Evolutionary conservation across 2,797 vertebrate species (phyloP), one percentile per base, ranked within the genome.

Genomic region (Clarias platycephalus): DNA sequence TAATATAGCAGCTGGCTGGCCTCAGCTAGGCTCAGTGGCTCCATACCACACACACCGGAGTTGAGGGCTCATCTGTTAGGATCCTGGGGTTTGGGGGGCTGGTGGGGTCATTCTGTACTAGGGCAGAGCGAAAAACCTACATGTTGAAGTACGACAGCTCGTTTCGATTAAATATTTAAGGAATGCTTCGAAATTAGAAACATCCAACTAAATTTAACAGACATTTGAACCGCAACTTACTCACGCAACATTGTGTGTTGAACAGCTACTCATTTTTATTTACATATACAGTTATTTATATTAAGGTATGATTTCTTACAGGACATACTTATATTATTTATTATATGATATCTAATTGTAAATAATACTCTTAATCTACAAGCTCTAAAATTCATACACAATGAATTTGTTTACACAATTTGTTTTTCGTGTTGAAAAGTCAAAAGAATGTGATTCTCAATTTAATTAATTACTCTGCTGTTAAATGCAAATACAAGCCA

Each of bases 1-100:
- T 82, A 86, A 87, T 87, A 86, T 82, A 89, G 86, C 88, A 90
- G 87, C 88, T 90, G 89, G 87, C 88, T 90, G 89, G 87, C 86
- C 88, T 84, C 44, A 49, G 44, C 87, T 84, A 88, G 89, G 88
- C 88, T 88, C 84, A 87, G 87, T 85, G 85, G 86, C 87, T 87
- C 86, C 88, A 88, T 81, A 87, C 84, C 88, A 88, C 86, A 85
- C 82, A 89, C 85, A 83, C 70, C 12, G 72, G 82, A 88, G 86
- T 79, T 80, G 80, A 75, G 66, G 80, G 82, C 80, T 87, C 83
- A 86, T 88, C 76, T 83, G 80, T 63, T 76, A 76, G 75, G 76
- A 80, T 83, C 77, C 68, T 66, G 82, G 75, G 79, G 34, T 80
- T 85, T 58, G 77, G 77, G 64, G 83, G 80, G 85, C 81, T 66